phyloP scores from a whole-genome alignment of 2,888 invertebrate genomes.

The Dasysyrphus tricinctus region DNA sequence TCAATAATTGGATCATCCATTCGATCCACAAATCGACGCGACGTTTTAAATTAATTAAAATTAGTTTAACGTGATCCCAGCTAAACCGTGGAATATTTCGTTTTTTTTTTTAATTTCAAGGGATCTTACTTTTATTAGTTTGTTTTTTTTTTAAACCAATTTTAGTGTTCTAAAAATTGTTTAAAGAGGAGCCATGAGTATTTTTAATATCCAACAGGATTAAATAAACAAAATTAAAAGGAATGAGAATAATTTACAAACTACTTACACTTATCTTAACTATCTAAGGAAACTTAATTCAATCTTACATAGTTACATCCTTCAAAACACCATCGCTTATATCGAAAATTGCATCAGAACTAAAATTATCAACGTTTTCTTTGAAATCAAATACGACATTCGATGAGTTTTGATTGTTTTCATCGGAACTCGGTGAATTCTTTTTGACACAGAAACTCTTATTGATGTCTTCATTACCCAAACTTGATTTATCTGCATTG shows the following conservation, averaged over 20 bases:
- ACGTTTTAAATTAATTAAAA: too few species aligned
- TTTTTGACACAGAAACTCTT: constrained; percentile 13
- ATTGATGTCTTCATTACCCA: constrained; percentile 21
- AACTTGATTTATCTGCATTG: constrained; percentile 25
- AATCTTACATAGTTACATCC: constrained; percentile 76
- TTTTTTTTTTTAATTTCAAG: too few species aligned
- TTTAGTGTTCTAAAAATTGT: too few species aligned
- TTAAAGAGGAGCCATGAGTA: not conserved
- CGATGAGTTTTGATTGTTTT: constrained; percentile 48
- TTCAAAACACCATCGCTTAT: constrained; percentile 79
- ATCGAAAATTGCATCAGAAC: constrained; percentile 77
- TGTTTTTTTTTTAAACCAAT: too few species aligned
- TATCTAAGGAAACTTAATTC: constrained; percentile 1
- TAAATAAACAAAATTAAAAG: not conserved
- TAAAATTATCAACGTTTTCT: constrained; percentile 15
- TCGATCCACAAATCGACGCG: too few species aligned
- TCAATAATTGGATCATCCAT: too few species aligned
- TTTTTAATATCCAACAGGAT: not conserved
- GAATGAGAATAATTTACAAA: not conserved
- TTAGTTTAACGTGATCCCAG: too few species aligned
- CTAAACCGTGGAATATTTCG: too few species aligned
- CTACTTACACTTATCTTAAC: too few species aligned
- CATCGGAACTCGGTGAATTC: not conserved
- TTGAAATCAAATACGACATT: constrained; percentile 30
- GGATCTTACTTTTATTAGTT: not conserved